Conservation (phyloP, 2,888 invertebrate genomes). For the Acronicta psi region DNA sequence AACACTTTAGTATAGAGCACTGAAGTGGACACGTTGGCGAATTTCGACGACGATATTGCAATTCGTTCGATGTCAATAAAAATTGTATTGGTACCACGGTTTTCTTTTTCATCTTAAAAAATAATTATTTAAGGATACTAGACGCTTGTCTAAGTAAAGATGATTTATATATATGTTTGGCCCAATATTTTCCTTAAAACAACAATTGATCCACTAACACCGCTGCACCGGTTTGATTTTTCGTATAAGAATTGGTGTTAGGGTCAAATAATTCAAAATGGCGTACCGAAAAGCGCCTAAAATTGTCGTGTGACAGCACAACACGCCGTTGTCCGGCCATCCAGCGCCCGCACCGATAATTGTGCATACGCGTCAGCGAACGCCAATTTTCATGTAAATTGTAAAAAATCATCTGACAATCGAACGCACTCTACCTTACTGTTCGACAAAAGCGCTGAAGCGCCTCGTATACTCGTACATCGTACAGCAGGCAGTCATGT, state of each 20-base stretch:
- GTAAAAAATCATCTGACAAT: conserved; percentile 57
- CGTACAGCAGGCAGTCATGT: conserved; percentile 1
- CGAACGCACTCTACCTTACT: conserved; percentile 30
- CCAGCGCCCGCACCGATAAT: conserved; percentile 65
- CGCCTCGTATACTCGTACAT: neutral
- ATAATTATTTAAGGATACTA: too few relatives aligned
- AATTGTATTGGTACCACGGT: neutral
- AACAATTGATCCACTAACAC: neutral
- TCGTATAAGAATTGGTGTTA: neutral
- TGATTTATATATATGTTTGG: too few relatives aligned
- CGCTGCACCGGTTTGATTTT: neutral
- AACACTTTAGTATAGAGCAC: too few relatives aligned
- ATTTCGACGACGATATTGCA: neutral
- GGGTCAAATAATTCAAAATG: conserved; percentile 25
- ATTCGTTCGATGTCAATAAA: neutral
- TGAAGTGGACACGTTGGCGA: neutral
- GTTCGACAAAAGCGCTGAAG: conserved; percentile 13
- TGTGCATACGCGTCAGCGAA: conserved; percentile 70
- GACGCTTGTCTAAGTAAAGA: too few relatives aligned
- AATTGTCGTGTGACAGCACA: conserved; percentile 41
- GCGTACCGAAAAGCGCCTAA: conserved; percentile 19
- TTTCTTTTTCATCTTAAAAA: too few relatives aligned
- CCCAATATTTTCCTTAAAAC: too few relatives aligned
- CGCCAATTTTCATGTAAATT: conserved; percentile 72
- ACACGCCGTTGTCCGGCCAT: conserved; percentile 24